Evolutionary conservation across 2,888 invertebrate species (phyloP).

Genomic region (Gnatocerus cornutus): DNA sequence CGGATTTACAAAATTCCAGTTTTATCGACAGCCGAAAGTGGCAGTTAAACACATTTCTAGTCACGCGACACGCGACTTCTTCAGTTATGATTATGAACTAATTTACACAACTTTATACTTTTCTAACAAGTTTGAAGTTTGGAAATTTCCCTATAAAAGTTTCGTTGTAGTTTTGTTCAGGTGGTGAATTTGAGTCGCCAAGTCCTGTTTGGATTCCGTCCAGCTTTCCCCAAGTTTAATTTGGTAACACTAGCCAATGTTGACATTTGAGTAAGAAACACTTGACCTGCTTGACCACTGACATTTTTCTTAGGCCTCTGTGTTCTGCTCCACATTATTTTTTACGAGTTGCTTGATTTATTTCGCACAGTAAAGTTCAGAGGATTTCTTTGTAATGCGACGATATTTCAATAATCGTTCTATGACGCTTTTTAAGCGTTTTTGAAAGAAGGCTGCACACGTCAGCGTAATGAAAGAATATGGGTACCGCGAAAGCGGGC

Average conservation of each 20-base stretch:
- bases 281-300: conserved; percentile 43
- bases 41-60: neutral
- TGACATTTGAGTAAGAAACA: conserved; percentile 40
- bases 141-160: neutral
- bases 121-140: conserved; percentile 4
- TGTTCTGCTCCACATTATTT: conserved; percentile 8
- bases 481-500: conserved; percentile 10
- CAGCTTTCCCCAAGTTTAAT: conserved; percentile 20
- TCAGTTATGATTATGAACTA: neutral
- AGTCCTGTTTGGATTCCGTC: conserved; percentile 4
- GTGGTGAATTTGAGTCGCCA: neutral
- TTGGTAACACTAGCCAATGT: conserved; percentile 14
- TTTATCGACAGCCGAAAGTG: neutral
- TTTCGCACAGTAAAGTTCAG: conserved; percentile 11
- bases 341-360: conserved; percentile 13
- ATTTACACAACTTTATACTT: conserved; percentile 2
- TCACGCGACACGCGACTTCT: conserved; percentile 2
- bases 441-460: conserved; percentile 9
- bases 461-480: conserved; percentile 28
- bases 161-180: conserved; percentile 1
- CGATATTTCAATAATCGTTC: conserved; percentile 7
- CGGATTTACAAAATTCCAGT: neutral
- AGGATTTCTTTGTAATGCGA: conserved; percentile 4
- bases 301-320: conserved; percentile 34
- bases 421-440: neutral